A percentile compares a stretch with the other conserved stretches of the same genome.
Evolutionary conservation across 2,888 invertebrate genomes (phyloP).

Genomic region (Baronia brevicornis): DNA sequence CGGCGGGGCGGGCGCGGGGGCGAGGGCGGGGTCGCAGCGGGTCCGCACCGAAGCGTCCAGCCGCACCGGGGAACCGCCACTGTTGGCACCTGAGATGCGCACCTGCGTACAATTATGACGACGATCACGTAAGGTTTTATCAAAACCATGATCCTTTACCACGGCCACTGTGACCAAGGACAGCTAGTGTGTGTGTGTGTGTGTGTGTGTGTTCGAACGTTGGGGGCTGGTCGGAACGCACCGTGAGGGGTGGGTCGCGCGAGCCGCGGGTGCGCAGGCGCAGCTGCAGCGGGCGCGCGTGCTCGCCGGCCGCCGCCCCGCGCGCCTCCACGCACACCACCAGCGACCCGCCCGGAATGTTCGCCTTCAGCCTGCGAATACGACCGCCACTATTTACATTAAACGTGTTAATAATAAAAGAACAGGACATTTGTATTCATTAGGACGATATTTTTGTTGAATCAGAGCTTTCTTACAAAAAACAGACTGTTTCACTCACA

Average conservation of each 20-base stretch:
- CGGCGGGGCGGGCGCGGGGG: conserved; percentile 26
- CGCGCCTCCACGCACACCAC: conserved; percentile 59
- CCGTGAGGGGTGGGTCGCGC: conserved; percentile 41
- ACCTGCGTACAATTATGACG: conserved; percentile 25
- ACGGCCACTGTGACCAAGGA: too few species aligned
- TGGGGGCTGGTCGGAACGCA: conserved; percentile 14
- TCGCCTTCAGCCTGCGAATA: conserved; percentile 45
- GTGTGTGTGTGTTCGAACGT: too few species aligned
- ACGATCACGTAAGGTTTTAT: too few species aligned
- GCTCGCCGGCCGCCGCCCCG: conserved; percentile 42
- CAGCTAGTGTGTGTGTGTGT: too few species aligned
- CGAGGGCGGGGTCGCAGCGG: too few species aligned
- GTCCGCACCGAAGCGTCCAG: conserved; percentile 33
- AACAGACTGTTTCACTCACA: too few species aligned
- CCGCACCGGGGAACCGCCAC: conserved; percentile 25
- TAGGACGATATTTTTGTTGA: too few species aligned
- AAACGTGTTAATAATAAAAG: too few species aligned
- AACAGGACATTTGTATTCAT: too few species aligned
- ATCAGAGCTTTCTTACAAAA: too few species aligned
- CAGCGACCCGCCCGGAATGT: conserved; percentile 50
- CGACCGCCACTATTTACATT: too few species aligned
- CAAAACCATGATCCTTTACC: too few species aligned
- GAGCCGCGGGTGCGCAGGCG: conserved; percentile 46
- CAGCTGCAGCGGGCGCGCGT: conserved; percentile 49
- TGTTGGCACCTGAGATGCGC: conserved; percentile 45